Percentiles rank a stretch among this genome's conserved stretches.
Conservation (phyloP, 2,113 vertebrate genomes). For the Cettia cetti region DNA sequence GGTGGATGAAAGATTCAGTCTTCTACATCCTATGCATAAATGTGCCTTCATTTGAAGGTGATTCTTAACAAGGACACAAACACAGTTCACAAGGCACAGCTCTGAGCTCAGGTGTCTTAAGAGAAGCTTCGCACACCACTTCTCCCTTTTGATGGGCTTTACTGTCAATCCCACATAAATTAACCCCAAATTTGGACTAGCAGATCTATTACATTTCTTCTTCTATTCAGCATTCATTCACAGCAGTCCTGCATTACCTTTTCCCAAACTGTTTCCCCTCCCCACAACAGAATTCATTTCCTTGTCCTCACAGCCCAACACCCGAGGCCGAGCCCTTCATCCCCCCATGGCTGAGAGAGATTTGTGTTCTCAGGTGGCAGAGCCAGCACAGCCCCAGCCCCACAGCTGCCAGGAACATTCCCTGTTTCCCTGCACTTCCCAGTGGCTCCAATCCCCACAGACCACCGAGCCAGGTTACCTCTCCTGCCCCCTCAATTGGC, state of each 20-base stretch:
- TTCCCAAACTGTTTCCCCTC: neutral
- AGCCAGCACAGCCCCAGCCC: neutral
- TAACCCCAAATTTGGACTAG: neutral
- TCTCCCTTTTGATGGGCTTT: neutral
- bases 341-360: fast-evolving
- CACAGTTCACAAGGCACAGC: neutral
- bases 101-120: neutral
- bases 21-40: neutral
- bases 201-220: neutral
- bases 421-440: neutral
- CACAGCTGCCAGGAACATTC: neutral
- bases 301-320: fast-evolving
- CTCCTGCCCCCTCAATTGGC: neutral
- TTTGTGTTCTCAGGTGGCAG: neutral
- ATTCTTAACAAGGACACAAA: neutral
- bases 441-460: neutral
- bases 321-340: neutral
- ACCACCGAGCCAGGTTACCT: neutral
- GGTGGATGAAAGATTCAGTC: neutral
- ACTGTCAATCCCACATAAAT: neutral
- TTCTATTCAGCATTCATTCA: neutral
- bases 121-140: neutral
- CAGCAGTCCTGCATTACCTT: neutral
- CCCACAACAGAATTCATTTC: neutral
- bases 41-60: neutral